A percentile compares a stretch with the other conserved stretches of the same genome.
Conservation (phyloP, 2,888 invertebrate genomes). For the Andrena marginata region DNA sequence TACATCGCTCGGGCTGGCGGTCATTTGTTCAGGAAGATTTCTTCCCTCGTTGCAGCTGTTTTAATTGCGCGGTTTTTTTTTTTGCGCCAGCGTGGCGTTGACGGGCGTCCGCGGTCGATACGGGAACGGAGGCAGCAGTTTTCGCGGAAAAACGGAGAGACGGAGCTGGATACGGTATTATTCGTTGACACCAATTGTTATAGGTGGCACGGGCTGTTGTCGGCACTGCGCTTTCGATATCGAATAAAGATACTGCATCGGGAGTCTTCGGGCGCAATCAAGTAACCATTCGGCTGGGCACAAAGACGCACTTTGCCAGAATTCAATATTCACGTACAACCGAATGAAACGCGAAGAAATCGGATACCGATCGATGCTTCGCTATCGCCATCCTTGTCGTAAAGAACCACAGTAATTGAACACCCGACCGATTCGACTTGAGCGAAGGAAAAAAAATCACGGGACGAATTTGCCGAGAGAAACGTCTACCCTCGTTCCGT, state of each 20-base stretch:
- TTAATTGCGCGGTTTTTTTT: slow-evolving; percentile 33
- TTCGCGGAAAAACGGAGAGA: not conserved
- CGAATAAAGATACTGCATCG: not conserved
- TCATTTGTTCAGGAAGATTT: slow-evolving; percentile 1
- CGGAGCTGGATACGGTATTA: not conserved
- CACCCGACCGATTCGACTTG: too few species aligned
- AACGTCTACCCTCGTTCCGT: not conserved
- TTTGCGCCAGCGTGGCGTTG: not conserved
- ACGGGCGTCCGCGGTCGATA: not conserved
- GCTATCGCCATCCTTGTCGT: too few species aligned
- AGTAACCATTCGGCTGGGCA: too few species aligned
- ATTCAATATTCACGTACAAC: too few species aligned
- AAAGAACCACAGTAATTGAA: too few species aligned
- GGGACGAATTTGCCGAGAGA: not conserved
- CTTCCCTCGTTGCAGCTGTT: slow-evolving; percentile 12
- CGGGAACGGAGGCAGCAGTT: not conserved
- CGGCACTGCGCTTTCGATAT: not conserved
- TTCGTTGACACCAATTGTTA: not conserved
- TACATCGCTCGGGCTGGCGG: not conserved
- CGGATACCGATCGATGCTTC: too few species aligned
- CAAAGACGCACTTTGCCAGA: too few species aligned
- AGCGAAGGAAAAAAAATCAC: too few species aligned
- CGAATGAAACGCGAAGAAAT: too few species aligned
- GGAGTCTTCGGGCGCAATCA: not conserved
- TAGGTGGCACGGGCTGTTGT: not conserved